Percentiles rank a stretch among this genome's conserved stretches.
phyloP scores from a whole-genome alignment of 2,888 invertebrate genomes.

The Griposia aprilina region DNA sequence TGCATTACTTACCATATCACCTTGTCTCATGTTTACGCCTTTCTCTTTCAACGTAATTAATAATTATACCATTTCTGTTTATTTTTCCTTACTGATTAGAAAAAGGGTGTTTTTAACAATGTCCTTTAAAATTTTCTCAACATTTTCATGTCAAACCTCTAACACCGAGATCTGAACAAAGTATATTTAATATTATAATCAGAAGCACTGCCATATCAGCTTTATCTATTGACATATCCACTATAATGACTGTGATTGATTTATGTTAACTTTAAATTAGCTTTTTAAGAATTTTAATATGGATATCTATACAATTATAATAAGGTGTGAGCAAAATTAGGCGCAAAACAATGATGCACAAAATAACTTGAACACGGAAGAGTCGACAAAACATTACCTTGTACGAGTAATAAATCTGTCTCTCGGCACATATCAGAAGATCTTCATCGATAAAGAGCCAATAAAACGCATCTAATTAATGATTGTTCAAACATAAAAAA shows the following conservation, averaged over 20 bases:
- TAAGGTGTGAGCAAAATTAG: slow-evolving; percentile 71
- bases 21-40: slow-evolving; percentile 59
- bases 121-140: not conserved
- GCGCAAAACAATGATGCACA: slow-evolving; percentile 73
- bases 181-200: slow-evolving; percentile 40
- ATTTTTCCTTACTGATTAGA: slow-evolving; percentile 29
- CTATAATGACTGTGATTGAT: slow-evolving; percentile 51
- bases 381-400: slow-evolving; percentile 81
- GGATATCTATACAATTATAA: slow-evolving; percentile 49
- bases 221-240: slow-evolving; percentile 43
- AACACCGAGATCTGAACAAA: slow-evolving; percentile 16
- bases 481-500: slow-evolving; percentile 85
- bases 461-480: slow-evolving; percentile 87
- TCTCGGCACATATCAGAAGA: slow-evolving; percentile 82
- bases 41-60: slow-evolving; percentile 52
- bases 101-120: slow-evolving; percentile 6
- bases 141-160: slow-evolving; percentile 5
- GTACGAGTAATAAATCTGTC: slow-evolving; percentile 87
- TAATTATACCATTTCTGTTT: not conserved
- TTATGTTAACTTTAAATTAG: slow-evolving; percentile 54
- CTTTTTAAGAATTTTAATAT: slow-evolving; percentile 33
- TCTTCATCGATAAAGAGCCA: slow-evolving; percentile 83
- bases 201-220: slow-evolving; percentile 43
- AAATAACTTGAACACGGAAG: slow-evolving; percentile 79
- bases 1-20: slow-evolving; percentile 62